Evolutionary conservation across 2,888 invertebrate genomes (phyloP).

Genomic region (Spodoptera littoralis): DNA sequence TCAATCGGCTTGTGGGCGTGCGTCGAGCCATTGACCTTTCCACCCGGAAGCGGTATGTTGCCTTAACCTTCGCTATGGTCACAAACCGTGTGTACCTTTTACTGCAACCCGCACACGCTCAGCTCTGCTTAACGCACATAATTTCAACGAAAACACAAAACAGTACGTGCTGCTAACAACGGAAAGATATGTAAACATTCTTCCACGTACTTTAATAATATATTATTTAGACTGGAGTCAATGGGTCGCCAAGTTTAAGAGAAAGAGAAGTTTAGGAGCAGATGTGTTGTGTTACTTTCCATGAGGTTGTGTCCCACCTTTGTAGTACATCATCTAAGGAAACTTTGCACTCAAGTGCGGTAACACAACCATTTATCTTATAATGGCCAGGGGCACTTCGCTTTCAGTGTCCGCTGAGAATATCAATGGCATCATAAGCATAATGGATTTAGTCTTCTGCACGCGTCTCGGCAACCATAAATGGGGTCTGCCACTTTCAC

Average conservation of each 20-base stretch:
- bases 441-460: constrained; percentile 71
- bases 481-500: constrained; percentile 72
- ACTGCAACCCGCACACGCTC: constrained; percentile 30
- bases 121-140: constrained; percentile 30
- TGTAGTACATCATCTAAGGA: constrained; percentile 40
- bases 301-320: constrained; percentile 4
- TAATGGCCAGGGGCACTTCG: constrained; percentile 65
- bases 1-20: constrained; percentile 43
- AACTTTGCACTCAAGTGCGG: constrained; percentile 55
- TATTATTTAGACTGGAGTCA: constrained; percentile 38
- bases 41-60: constrained; percentile 68
- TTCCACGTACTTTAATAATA: constrained; percentile 38
- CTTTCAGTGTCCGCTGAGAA: constrained; percentile 69
- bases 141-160: constrained; percentile 27
- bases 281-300: constrained; percentile 34
- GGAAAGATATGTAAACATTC: constrained; percentile 40
- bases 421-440: constrained; percentile 76
- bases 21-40: constrained; percentile 69
- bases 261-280: constrained; percentile 14
- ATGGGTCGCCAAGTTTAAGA: constrained; percentile 32
- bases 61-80: constrained; percentile 67
- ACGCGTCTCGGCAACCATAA: constrained; percentile 64
- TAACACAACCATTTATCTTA: constrained; percentile 61
- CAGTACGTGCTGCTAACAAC: constrained; percentile 43
- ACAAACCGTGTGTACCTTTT: constrained; percentile 32